These are phyloP conservation scores for Metopolophium dirhodum DNA, from an alignment of 1,140 invertebrate species.

Conservation along the genomic window DNA sequence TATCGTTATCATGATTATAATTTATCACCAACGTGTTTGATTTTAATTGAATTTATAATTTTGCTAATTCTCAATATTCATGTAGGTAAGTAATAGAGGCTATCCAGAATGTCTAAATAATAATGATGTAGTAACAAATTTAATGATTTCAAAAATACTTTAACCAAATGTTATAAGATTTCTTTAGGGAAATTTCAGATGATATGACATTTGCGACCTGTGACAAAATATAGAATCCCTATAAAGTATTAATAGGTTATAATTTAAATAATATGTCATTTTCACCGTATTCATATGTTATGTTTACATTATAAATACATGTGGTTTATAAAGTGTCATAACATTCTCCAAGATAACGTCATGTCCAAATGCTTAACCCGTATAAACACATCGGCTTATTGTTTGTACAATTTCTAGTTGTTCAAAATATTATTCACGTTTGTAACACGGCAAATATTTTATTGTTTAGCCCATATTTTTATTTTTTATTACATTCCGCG, in stretches of 20 bases:
- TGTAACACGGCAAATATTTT: not conserved
- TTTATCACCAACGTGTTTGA: not conserved
- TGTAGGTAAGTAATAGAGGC: not conserved
- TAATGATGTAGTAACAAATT: not conserved
- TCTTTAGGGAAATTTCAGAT: not conserved
- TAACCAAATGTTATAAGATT: not conserved
- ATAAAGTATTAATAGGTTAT: not conserved
- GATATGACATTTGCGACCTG: not conserved
- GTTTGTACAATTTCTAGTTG: slow-evolving; percentile 21
- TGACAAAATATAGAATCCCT: not conserved
- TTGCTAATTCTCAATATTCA: not conserved
- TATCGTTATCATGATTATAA: too few relatives aligned
- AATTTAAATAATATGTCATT: slow-evolving; percentile 12
- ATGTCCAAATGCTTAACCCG: slow-evolving; percentile 17
- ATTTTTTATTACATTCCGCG: not conserved
- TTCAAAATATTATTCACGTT: slow-evolving; percentile 14
- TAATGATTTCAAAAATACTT: not conserved
- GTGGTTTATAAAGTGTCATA: not conserved
- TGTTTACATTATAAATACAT: not conserved
- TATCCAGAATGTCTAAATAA: not conserved
- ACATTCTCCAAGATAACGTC: slow-evolving; percentile 12
- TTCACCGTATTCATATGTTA: not conserved
- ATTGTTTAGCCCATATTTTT: not conserved
- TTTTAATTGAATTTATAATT: not conserved
- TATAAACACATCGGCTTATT: slow-evolving; percentile 22